Evolutionary conservation across 2,797 vertebrate species (phyloP).

Genomic region (Sus cebifrons): DNA sequence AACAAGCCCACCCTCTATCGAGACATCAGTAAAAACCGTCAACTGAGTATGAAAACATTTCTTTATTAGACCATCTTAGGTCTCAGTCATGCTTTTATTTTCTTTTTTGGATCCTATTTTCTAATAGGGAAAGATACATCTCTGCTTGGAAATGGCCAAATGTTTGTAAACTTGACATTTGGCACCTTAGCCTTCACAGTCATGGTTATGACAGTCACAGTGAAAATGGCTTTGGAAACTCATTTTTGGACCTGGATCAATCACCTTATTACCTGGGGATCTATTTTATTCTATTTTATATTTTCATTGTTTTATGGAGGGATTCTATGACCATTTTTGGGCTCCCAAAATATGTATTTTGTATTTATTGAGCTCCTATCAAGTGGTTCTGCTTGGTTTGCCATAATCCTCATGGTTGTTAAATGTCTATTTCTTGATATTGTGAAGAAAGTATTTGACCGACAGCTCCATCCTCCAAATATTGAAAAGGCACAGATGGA

Average conservation of each 20-base stretch:
- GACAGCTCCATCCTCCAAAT: constrained; percentile 96
- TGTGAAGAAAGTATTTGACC: constrained; percentile 97
- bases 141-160: constrained; percentile 98
- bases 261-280: constrained; percentile 99
- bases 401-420: constrained; percentile 97
- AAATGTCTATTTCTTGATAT: constrained; percentile 97
- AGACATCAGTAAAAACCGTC: constrained; percentile 98
- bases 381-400: constrained; percentile 98
- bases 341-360: constrained; percentile 99
- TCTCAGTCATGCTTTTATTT: constrained; percentile 97
- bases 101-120: constrained; percentile 98
- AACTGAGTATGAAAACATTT: constrained; percentile 97
- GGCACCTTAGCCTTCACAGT: constrained; percentile 98
- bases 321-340: constrained; percentile 98
- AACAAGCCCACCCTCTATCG: constrained; percentile 97
- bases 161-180: constrained; percentile 99
- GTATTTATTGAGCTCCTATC: constrained; percentile 98
- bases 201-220: constrained; percentile 98
- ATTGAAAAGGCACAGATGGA: constrained; percentile 99
- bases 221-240: constrained; percentile 99
- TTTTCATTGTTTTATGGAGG: constrained; percentile 99
- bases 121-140: constrained; percentile 97
- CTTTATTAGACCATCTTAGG: constrained; percentile 98
- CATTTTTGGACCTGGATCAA: constrained; percentile 99
- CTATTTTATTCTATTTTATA: constrained; percentile 98